These are phyloP conservation scores for Propithecus coquereli DNA, from an alignment of 2,113 vertebrate genomes.

Conservation along the genomic window DNA sequence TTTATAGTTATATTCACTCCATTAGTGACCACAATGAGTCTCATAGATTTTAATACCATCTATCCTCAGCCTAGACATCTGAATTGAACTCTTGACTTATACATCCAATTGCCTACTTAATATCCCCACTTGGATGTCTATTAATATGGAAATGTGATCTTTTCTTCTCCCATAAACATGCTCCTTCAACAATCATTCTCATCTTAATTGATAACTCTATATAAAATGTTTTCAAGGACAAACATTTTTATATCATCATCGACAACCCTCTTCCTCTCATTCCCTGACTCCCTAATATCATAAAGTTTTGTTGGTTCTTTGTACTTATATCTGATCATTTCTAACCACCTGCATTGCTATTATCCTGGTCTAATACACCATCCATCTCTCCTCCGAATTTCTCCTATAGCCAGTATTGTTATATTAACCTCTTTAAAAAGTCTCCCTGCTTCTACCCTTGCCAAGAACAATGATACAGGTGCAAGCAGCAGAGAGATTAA, in stretches of 20 bases:
- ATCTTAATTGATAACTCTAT: neutral
- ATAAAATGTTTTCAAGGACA: neutral
- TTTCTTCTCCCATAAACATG: neutral
- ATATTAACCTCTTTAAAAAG: neutral
- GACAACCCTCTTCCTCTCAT: neutral
- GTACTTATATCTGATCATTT: neutral
- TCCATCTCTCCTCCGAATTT: neutral
- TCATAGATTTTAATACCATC: neutral
- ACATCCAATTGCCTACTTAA: neutral
- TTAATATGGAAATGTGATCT: neutral
- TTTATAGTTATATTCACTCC: neutral
- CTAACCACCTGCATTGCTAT: neutral
- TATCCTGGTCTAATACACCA: neutral
- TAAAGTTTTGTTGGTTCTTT: neutral
- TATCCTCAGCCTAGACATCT: neutral
- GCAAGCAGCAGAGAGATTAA: neutral
- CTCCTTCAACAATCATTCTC: neutral
- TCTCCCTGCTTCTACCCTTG: neutral
- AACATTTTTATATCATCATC: neutral
- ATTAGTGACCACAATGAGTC: neutral
- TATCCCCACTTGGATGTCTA: neutral
- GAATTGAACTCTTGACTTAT: neutral
- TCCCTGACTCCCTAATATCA: neutral
- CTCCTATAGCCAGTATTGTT: neutral
- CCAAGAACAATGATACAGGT: neutral